These are phyloP conservation scores for Andrena haemorrhoa DNA, from an alignment of 2,888 invertebrate genomes.

Conservation along the genomic window DNA sequence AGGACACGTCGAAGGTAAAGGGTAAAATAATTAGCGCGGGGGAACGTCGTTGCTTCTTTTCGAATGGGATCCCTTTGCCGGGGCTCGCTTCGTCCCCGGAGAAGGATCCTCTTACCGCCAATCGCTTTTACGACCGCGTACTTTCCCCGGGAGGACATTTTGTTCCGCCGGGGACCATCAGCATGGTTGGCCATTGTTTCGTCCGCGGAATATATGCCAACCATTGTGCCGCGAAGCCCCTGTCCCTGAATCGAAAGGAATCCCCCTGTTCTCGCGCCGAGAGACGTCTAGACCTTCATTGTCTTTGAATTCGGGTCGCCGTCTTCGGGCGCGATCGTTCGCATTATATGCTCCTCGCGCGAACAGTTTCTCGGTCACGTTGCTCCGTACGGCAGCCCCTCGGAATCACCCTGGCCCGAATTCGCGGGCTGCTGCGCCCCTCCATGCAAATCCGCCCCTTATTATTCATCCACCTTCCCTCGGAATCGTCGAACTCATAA, in stretches of 20 bases:
- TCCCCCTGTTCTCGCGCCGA: slow-evolving; percentile 54
- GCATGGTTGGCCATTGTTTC: slow-evolving; percentile 51
- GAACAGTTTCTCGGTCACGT: slow-evolving; percentile 2
- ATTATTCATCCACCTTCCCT: too few species aligned
- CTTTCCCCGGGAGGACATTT: slow-evolving; percentile 36
- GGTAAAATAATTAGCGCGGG: slow-evolving; percentile 14
- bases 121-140: neutral
- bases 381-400: neutral
- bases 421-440: too few species aligned
- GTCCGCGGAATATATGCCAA: slow-evolving; percentile 60
- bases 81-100: neutral
- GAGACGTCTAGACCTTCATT: slow-evolving; percentile 61
- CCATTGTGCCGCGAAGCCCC: slow-evolving; percentile 63
- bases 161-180: slow-evolving; percentile 27
- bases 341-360: slow-evolving; percentile 1
- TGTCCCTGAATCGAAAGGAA: slow-evolving; percentile 68
- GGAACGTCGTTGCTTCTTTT: neutral
- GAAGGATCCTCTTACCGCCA: neutral
- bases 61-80: neutral
- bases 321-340: slow-evolving; percentile 6
- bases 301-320: slow-evolving; percentile 73
- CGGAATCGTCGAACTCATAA: too few species aligned
- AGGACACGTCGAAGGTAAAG: neutral
- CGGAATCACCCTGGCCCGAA: neutral
- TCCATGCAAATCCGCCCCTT: too few species aligned